Percentiles rank a stretch among this genome's conserved stretches.
These are phyloP conservation scores for Siderastrea siderea DNA, from an alignment of 92 coral and sea anemone genomes.

Conservation along the genomic window DNA sequence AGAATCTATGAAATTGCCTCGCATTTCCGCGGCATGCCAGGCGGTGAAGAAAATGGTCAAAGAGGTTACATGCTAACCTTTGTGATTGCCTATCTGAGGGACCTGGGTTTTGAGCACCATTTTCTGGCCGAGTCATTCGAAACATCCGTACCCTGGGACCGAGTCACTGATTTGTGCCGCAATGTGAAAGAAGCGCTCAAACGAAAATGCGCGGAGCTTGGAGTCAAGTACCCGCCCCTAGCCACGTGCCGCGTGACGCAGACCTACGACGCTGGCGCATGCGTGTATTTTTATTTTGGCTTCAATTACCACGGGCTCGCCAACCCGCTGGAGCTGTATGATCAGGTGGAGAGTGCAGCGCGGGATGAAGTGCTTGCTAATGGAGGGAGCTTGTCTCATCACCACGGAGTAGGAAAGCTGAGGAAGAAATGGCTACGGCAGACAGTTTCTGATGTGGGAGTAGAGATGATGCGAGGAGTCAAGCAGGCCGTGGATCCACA, in stretches of 20 bases:
- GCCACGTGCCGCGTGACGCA: constrained; percentile 98
- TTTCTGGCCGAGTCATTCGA: constrained; percentile 97
- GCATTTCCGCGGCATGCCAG: constrained; percentile 93
- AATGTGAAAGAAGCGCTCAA: constrained; percentile 91
- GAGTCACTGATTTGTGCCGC: constrained; percentile 87
- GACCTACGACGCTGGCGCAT: constrained; percentile 98
- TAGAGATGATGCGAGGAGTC: constrained; percentile 87
- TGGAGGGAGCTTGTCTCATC: constrained; percentile 98
- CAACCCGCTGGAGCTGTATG: constrained; percentile 83
- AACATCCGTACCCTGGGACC: constrained; percentile 99
- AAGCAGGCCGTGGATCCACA: constrained; percentile 93
- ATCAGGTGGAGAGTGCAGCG: constrained; percentile 87
- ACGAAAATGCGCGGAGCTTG: constrained; percentile 93
- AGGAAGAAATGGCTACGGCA: constrained; percentile 95
- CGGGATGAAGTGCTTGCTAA: constrained; percentile 95
- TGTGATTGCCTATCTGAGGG: constrained; percentile 96
- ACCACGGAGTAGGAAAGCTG: constrained; percentile 95
- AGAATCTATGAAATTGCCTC: constrained; percentile 93
- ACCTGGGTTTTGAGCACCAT: constrained; percentile 90
- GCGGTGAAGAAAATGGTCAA: constrained; percentile 96
- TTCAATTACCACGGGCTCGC: constrained; percentile 87
- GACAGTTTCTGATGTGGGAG: constrained; percentile 92
- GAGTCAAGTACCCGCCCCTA: constrained; percentile 85
- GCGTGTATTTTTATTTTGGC: constrained; percentile 99
- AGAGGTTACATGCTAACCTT: constrained; percentile 98